Conservation (phyloP, 2,888 invertebrate genomes). For the Desoria tigrina region DNA sequence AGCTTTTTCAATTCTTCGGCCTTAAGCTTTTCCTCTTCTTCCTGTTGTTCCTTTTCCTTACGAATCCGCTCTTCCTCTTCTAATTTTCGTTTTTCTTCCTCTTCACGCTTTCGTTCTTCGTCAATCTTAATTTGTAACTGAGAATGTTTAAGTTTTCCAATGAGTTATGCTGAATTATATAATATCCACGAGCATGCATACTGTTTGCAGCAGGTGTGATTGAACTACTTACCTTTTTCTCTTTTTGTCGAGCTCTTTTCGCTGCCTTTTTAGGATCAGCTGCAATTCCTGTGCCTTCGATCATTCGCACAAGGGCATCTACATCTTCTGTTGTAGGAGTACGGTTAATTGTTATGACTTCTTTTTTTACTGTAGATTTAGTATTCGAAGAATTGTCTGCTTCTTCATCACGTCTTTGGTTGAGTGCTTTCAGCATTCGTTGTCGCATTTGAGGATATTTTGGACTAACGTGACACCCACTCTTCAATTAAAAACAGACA, state of each 20-base stretch:
- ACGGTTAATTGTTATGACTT: neutral
- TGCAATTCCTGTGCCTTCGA: constrained; percentile 41
- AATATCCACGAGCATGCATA: neutral
- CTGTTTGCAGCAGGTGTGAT: neutral
- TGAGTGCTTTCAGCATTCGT: constrained; percentile 20
- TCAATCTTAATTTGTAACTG: constrained; percentile 20
- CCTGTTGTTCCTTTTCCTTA: constrained; percentile 24
- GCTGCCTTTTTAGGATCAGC: constrained; percentile 69
- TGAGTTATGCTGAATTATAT: neutral
- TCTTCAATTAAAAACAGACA: neutral
- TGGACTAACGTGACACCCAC: constrained; percentile 10
- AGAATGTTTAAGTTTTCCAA: constrained; percentile 9
- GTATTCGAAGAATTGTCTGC: neutral
- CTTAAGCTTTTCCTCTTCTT: constrained; percentile 27
- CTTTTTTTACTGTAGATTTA: neutral
- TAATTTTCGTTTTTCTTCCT: constrained; percentile 19
- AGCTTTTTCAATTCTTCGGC: constrained; percentile 35
- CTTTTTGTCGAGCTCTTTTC: constrained; percentile 79
- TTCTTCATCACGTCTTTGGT: constrained; percentile 12
- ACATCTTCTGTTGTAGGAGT: constrained; percentile 28
- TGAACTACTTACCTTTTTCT: constrained; percentile 65
- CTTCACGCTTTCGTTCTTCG: constrained; percentile 16
- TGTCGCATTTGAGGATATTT: constrained; percentile 24
- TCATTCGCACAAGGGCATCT: constrained; percentile 44
- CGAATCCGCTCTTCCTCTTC: constrained; percentile 23